A percentile compares a stretch with the other conserved stretches of the same genome.
Conservation (phyloP, 1,140 invertebrate genomes). For the Harlomillsia oculata region DNA sequence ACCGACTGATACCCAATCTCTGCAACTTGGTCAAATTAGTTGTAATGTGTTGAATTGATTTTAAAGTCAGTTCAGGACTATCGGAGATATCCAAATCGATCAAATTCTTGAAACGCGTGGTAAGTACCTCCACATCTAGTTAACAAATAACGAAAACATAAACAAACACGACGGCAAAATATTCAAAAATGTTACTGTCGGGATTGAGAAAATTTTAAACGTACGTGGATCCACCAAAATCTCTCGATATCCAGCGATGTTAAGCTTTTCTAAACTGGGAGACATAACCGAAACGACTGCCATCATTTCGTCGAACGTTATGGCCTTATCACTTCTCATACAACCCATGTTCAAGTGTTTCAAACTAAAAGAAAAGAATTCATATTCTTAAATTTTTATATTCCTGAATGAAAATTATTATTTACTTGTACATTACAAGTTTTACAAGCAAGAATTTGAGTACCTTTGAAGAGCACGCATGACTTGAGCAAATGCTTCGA, state of each 20-base stretch:
- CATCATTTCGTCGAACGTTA: slow-evolving; percentile 5
- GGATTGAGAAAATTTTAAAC: not conserved
- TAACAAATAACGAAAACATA: slow-evolving; percentile 2
- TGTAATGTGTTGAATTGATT: slow-evolving; percentile 1
- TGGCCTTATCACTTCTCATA: slow-evolving; percentile 13
- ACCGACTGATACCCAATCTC: slow-evolving; percentile 70
- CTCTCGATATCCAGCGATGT: slow-evolving; percentile 16
- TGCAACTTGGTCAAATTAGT: slow-evolving; percentile 54
- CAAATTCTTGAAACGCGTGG: not conserved
- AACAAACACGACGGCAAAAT: slow-evolving; percentile 8
- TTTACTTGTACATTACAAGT: no score
- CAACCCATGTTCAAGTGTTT: slow-evolving; percentile 25
- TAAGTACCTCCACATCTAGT: slow-evolving; percentile 10
- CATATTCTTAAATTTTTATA: no score
- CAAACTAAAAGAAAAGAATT: slow-evolving; percentile 15
- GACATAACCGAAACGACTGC: slow-evolving; percentile 13
- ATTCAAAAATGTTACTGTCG: not conserved
- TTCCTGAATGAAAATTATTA: no score
- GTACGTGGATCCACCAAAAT: slow-evolving; percentile 4
- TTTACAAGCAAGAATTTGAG: no score
- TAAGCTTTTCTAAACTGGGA: slow-evolving; percentile 6
- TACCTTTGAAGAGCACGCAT: no score
- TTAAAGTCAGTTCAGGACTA: slow-evolving; percentile 16
- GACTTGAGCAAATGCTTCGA: slow-evolving; percentile 3
- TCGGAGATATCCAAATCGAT: slow-evolving; percentile 27